Evolutionary conservation across 1,140 invertebrate species (phyloP).

Genomic region (Trachymyrmex cornetzi): DNA sequence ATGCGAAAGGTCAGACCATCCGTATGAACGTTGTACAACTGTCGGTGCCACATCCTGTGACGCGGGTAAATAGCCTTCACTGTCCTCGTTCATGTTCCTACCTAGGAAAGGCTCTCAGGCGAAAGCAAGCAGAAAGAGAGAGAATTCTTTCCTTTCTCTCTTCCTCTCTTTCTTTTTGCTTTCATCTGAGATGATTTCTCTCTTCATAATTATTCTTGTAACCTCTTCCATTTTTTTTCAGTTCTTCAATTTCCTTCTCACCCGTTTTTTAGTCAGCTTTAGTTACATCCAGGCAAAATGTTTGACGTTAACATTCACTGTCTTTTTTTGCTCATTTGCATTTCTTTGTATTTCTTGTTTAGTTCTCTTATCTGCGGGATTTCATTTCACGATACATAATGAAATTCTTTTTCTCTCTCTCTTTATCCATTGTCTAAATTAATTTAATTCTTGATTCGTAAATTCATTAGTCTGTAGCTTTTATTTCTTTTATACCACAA

Average conservation of each 20-base stretch:
- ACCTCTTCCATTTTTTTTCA: not conserved
- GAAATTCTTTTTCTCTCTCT: not conserved
- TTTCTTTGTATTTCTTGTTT: constrained; percentile 27
- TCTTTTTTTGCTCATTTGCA: constrained; percentile 24
- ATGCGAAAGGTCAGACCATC: constrained; percentile 27
- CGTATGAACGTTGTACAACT: constrained; percentile 34
- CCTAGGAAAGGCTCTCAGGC: too few relatives aligned
- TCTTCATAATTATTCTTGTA: constrained; percentile 18
- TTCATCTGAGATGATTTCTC: constrained; percentile 24
- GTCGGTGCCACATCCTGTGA: constrained; percentile 37
- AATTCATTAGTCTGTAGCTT: constrained; percentile 23
- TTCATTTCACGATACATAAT: constrained; percentile 33
- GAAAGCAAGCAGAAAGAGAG: too few relatives aligned
- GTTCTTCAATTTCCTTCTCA: constrained; percentile 25
- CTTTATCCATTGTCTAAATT: constrained; percentile 4
- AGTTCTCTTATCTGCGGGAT: constrained; percentile 8
- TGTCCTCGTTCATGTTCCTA: constrained; percentile 6
- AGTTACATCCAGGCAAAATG: constrained; percentile 30
- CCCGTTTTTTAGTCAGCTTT: constrained; percentile 3
- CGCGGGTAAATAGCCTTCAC: constrained; percentile 42
- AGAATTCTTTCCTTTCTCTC: not conserved
- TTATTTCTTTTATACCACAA: not conserved
- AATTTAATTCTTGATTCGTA: constrained; percentile 19
- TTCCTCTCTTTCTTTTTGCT: not conserved
- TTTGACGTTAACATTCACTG: constrained; percentile 32